phyloP scores from a whole-genome alignment of 2,888 invertebrate species.

The Apantesis nais region DNA sequence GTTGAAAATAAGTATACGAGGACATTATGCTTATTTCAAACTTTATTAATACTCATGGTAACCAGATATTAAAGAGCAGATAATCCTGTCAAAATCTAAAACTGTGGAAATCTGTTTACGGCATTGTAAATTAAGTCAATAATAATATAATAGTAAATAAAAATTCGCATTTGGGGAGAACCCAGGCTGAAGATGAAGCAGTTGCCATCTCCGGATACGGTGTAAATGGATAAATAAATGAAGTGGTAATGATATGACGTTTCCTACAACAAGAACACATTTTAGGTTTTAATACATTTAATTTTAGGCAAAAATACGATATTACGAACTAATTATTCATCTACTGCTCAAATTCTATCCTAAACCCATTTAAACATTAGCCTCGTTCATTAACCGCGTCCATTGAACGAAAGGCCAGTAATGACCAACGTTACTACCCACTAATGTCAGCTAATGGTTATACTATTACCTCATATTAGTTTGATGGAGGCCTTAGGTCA shows the following conservation, averaged over 20 bases:
- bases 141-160: too few species aligned
- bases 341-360: neutral
- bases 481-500: conserved; percentile 24
- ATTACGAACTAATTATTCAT: neutral
- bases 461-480: conserved; percentile 40
- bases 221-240: too few species aligned
- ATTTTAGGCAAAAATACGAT: neutral
- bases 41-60: too few species aligned
- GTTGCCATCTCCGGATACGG: too few species aligned
- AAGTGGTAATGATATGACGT: neutral
- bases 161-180: too few species aligned
- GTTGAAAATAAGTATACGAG: too few species aligned
- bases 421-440: conserved; percentile 28
- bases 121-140: too few species aligned
- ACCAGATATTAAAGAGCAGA: too few species aligned
- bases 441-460: conserved; percentile 42
- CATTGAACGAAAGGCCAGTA: conserved; percentile 23
- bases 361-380: conserved; percentile 30
- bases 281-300: neutral
- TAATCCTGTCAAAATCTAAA: too few species aligned
- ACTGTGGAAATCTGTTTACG: too few species aligned
- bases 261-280: neutral
- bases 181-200: too few species aligned
- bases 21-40: too few species aligned
- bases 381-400: conserved; percentile 24